Conservation (phyloP, 2,888 invertebrate species). For the Tenthredo amoena region DNA sequence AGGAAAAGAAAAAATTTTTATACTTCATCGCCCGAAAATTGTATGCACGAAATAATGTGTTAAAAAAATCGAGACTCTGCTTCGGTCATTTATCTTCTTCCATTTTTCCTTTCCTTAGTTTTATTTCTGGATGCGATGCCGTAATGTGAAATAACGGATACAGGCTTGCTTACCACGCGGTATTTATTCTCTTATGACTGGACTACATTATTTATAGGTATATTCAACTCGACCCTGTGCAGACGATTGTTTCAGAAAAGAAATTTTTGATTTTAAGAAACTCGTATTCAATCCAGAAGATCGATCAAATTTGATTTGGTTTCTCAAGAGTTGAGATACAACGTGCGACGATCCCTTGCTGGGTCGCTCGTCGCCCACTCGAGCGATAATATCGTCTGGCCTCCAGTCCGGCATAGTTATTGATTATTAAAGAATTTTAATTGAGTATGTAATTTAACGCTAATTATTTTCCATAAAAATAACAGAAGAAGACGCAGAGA, state of each 20-base stretch:
- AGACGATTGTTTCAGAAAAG: neutral
- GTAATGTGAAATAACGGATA: neutral
- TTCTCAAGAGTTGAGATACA: constrained; percentile 7
- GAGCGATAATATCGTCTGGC: constrained; percentile 31
- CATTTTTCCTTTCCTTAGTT: neutral
- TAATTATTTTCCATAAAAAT: neutral
- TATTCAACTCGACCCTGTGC: neutral
- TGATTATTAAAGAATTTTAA: neutral
- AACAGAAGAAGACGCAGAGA: neutral
- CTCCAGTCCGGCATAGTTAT: neutral
- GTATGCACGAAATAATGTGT: neutral
- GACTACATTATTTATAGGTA: neutral
- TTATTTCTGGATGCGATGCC: neutral
- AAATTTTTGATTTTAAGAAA: neutral
- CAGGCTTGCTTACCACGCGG: neutral
- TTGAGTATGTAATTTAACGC: neutral
- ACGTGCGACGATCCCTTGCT: constrained; percentile 3
- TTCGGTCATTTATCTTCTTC: neutral
- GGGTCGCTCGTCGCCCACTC: constrained; percentile 30
- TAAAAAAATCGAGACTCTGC: neutral
- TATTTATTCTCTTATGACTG: neutral
- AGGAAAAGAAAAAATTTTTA: neutral
- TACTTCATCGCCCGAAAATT: neutral
- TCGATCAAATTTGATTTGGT: neutral
- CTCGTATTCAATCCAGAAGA: neutral